Base-by-base conservation (phyloP, 2,797 vertebrate species). In the Allobates femoralis region DNA sequence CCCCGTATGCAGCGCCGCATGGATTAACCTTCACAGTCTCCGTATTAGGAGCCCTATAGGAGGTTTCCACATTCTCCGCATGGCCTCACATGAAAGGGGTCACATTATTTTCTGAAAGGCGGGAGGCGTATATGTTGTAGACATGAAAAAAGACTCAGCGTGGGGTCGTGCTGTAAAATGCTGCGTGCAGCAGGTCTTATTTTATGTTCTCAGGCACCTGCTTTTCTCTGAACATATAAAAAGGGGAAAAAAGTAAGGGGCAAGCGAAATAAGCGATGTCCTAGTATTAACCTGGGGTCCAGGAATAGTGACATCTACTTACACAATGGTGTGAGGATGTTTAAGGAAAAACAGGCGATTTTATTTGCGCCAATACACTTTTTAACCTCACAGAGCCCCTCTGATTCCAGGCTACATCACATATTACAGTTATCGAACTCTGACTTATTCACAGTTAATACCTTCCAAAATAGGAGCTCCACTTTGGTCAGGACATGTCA, bases 81-180 rank as follows among this genome's bases (percentile, higher is more conserved):
- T 53, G 79, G 67, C 41, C 79, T 21, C 26, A 51, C 62, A 67
- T 66, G 62, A 66, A 28, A 81, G 46, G 46, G 62, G 60, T 67
- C 79, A 53, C 23, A 81, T 81, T 66, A 81, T 50, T 66, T 81
- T 51, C 32, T 32, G 41, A 26, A 32, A 53, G 14, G 19, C 62
- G 67, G 50, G 62, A 79, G 64, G 62, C 51, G 74, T 30, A 10
- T 32, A 19, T 30, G 16, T 55, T 76, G 74, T 76, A 32, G 74
- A 76, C 74, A 76, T 76, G 11, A 76, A 55, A 55, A 11, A 76
- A 76, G 51, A n/a, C 74, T 19, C 74, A 55, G 74, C 74, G 23
- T 4, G 74, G 28, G 74, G 74, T 32, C 53, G 16, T 30, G 15
- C 51, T 55, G 74, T 55, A 55, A 76, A 76, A 76, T 76, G 51